phyloP scores from a whole-genome alignment of 2,797 vertebrate species.

The Buceros bicornis region DNA sequence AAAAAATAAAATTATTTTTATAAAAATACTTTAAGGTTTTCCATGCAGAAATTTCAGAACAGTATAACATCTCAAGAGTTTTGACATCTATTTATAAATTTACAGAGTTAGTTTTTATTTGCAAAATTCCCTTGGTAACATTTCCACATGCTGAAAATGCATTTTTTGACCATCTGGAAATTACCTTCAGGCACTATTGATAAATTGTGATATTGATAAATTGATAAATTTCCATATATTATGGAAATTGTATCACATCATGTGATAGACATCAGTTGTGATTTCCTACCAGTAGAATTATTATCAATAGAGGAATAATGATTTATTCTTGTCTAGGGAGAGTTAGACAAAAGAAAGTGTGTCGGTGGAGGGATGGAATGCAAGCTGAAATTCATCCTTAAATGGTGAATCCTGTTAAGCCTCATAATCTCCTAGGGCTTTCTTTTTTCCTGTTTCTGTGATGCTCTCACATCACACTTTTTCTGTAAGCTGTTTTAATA shows the following conservation, averaged over 20 bases:
- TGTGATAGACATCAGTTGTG: background rate
- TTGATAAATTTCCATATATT: background rate
- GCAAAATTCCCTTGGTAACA: background rate
- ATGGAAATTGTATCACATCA: background rate
- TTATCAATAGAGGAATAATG: background rate
- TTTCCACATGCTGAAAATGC: background rate
- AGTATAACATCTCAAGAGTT: background rate
- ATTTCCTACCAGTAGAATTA: background rate
- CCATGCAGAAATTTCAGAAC: background rate
- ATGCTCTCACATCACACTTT: background rate
- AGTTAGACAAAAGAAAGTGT: background rate
- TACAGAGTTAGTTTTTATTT: background rate
- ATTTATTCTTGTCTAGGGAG: background rate
- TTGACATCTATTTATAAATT: background rate
- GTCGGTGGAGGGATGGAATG: background rate
- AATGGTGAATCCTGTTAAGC: background rate
- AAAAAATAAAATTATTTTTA: background rate
- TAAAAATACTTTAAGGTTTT: background rate
- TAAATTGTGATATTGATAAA: background rate
- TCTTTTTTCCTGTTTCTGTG: background rate
- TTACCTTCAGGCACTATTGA: background rate
- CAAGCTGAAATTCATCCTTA: background rate
- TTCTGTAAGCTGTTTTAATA: background rate
- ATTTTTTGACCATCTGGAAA: background rate
- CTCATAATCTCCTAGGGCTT: background rate